These are phyloP conservation scores for Clunio marinus DNA, from an alignment of 2,888 invertebrate species.

Conservation along the genomic window DNA sequence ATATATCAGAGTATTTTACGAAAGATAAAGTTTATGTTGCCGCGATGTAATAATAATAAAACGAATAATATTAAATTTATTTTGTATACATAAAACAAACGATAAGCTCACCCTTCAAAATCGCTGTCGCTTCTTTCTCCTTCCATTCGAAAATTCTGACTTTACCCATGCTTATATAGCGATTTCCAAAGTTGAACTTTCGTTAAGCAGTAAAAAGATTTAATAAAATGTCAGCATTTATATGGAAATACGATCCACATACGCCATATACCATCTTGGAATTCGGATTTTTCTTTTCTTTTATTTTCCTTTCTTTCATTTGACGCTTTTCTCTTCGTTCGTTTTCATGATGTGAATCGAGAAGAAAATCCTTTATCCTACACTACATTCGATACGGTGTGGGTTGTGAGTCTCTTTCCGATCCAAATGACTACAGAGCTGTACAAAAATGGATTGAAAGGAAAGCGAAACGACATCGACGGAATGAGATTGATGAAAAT, in stretches of 20 bases:
- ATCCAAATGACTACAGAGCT: no score
- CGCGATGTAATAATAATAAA: constrained; percentile 2
- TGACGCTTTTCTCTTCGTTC: no score
- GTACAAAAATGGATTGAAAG: neutral
- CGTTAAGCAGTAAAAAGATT: constrained; percentile 18
- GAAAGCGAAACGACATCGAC: neutral
- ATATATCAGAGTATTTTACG: constrained; percentile 13
- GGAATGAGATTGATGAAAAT: constrained; percentile 10
- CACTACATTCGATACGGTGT: neutral
- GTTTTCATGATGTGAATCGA: no score
- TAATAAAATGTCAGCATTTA: constrained; percentile 22
- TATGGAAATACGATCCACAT: constrained; percentile 18
- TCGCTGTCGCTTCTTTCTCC: neutral
- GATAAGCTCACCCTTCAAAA: constrained; percentile 22
- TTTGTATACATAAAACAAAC: constrained; percentile 24
- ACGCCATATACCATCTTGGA: constrained; percentile 9
- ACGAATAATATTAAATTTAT: neutral
- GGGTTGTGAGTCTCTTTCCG: neutral
- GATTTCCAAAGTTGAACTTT: constrained; percentile 11
- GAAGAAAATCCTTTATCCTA: neutral
- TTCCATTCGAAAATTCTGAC: neutral
- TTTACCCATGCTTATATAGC: neutral
- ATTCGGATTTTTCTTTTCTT: neutral
- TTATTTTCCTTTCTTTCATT: neutral
- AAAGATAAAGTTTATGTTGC: constrained; percentile 20